Conservation (phyloP, 2,113 vertebrate species). For the Marcusenius ussheri region DNA sequence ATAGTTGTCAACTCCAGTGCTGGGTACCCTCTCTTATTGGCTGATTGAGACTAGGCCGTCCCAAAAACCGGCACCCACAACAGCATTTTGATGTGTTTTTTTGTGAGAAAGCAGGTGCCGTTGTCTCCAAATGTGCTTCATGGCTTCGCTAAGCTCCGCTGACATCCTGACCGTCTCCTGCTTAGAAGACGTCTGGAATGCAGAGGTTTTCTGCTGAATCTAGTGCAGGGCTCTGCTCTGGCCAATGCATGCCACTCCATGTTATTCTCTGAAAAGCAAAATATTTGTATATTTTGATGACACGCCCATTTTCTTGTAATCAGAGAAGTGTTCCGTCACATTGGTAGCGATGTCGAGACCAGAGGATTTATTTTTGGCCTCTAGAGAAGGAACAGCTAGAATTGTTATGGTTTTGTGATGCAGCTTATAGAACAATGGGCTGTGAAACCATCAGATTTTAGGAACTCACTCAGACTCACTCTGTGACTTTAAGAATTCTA, state of each 20-base stretch:
- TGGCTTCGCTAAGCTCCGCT: not conserved
- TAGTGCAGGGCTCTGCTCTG: not conserved
- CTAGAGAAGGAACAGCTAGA: not conserved
- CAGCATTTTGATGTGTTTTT: not conserved
- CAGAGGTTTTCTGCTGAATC: not conserved
- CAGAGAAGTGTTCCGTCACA: not conserved
- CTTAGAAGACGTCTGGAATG: not conserved
- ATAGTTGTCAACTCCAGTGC: no score
- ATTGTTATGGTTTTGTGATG: not conserved
- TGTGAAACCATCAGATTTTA: not conserved
- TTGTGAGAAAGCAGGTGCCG: not conserved
- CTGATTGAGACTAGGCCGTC: no score
- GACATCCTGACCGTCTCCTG: not conserved
- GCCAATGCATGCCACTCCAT: not conserved
- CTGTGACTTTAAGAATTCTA: not conserved
- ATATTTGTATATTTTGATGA: not conserved
- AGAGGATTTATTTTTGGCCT: not conserved
- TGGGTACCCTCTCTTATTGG: no score
- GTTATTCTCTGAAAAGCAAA: not conserved
- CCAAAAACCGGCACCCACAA: no score
- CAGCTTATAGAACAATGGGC: not conserved
- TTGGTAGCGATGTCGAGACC: not conserved
- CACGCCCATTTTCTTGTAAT: not conserved
- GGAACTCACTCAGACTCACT: not conserved
- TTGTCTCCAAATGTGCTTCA: not conserved